Evolutionary conservation across 2,888 invertebrate species (phyloP), one percentile per base, ranked within the genome.

Genomic region (Elegia similella): DNA sequence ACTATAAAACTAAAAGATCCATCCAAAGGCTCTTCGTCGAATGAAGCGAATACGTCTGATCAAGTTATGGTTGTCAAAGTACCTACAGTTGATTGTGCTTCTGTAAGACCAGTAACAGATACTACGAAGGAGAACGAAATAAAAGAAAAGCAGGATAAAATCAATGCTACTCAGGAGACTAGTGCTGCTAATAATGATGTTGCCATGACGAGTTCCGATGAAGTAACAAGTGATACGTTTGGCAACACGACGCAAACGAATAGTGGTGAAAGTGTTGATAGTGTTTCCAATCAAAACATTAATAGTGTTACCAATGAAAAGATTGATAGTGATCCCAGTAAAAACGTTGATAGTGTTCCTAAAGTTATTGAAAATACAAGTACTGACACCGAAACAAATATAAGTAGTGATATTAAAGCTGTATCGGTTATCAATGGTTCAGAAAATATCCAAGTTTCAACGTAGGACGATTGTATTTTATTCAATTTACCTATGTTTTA

Each of bases 1-100:
- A 90, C 88, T 94, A 78, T 98, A 94, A 92, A 98, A 96, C 85
- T 98, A 94, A 67, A 88, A 68, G 89, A 89, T 63, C 75, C 82
- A n/a, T 82, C 67, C 61, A 84, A 82, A 63, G 70, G 61, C 57
- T 69, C 67, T 57, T 64, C 72, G 38, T 61, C 69, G 7, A 79
- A 65, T 64, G 82, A 86, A 62, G 83, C 82, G 59, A 82, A 78
- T 48, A 58, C 71, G 56, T 68, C 76, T 55, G 88, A 89, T 66
- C 86, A 88, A 77, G 82, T 88, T 54, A 78, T 85, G 55, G 82
- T 89, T 42, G 88, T 89, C 0, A 81, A 88, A 72, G 84, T 90
- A 57, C 90, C 90, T 56, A 82, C 83, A 73, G 85, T 88, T 13
- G 86, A 88, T 34, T 72, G 80, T 67, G 53, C 74, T 46, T 58